phyloP scores from a whole-genome alignment of 2,797 vertebrate genomes.

The Euthynnus affinis region DNA sequence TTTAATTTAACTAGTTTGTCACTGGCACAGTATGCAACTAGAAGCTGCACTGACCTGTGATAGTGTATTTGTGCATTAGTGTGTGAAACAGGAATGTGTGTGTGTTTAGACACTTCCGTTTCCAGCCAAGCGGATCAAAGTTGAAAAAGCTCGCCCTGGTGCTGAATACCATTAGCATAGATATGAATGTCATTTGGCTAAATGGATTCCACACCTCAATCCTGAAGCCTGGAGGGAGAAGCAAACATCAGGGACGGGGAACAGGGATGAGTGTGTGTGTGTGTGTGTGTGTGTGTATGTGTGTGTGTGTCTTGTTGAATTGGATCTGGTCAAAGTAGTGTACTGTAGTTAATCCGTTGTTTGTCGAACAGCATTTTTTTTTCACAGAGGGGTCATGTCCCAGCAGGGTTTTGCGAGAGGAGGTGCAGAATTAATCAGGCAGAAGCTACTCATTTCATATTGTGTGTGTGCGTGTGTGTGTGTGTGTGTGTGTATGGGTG shows the following conservation, averaged over 20 bases:
- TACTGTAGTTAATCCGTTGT: conserved; percentile 59
- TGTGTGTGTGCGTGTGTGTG: conserved; percentile 36
- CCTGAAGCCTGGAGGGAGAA: conserved; percentile 22
- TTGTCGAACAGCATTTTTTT: conserved; percentile 53
- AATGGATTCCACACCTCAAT: conserved; percentile 65
- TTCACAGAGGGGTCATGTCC: conserved; percentile 45
- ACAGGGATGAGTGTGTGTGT: conserved; percentile 20
- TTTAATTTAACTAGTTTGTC: conserved; percentile 69
- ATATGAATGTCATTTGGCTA: conserved; percentile 69
- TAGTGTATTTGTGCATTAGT: conserved; percentile 11
- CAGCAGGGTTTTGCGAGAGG: conserved; percentile 42
- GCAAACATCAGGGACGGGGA: conserved; percentile 44
- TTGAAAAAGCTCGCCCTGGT: conserved; percentile 39
- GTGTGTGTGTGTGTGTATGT: conserved; percentile 15
- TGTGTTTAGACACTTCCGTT: conserved; percentile 36
- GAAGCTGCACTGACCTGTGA: background rate
- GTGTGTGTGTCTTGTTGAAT: background rate
- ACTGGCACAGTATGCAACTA: conserved; percentile 28
- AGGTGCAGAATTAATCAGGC: conserved; percentile 64
- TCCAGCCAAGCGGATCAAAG: conserved; percentile 42
- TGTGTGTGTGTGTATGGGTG: conserved; percentile 27
- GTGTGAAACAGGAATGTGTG: background rate
- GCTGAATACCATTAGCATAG: conserved; percentile 75
- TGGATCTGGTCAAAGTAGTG: conserved; percentile 31
- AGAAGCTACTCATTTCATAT: conserved; percentile 27